A percentile compares a stretch with the other conserved stretches of the same genome.
Conservation (phyloP, 2,113 vertebrate species). For the Ptilorrhoa leucosticta region DNA sequence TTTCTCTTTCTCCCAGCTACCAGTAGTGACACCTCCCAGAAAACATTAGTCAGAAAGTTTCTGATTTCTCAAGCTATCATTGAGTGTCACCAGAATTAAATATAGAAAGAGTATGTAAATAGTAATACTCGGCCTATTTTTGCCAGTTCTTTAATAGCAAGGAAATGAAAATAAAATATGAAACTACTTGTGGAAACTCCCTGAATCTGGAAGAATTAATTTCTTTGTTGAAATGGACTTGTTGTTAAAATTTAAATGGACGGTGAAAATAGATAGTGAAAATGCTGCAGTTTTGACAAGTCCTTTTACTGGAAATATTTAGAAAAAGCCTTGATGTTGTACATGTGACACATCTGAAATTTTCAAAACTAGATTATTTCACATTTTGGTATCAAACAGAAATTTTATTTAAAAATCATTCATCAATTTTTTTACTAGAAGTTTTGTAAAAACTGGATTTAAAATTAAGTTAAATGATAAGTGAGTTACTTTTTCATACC, state of each 20-base stretch:
- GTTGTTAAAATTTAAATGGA: not conserved
- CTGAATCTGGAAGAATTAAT: not conserved
- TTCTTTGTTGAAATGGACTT: not conserved
- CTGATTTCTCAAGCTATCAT: not conserved
- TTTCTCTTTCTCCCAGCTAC: not conserved
- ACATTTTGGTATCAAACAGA: not conserved
- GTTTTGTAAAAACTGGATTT: not conserved
- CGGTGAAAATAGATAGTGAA: not conserved
- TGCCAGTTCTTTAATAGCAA: not conserved
- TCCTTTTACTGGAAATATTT: not conserved
- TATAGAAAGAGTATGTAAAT: not conserved
- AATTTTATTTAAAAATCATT: not conserved
- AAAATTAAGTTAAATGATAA: not conserved
- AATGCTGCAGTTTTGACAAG: not conserved
- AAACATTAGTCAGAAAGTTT: not conserved
- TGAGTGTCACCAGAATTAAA: not conserved
- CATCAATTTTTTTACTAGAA: not conserved
- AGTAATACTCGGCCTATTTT: not conserved
- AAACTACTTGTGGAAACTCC: not conserved
- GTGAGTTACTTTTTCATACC: not conserved
- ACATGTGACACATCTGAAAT: not conserved
- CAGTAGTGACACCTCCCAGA: not conserved
- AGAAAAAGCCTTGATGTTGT: not conserved
- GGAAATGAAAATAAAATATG: not conserved
- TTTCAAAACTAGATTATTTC: not conserved